Conservation (phyloP, 2,888 invertebrate species). For the Diarsia brunnea region DNA sequence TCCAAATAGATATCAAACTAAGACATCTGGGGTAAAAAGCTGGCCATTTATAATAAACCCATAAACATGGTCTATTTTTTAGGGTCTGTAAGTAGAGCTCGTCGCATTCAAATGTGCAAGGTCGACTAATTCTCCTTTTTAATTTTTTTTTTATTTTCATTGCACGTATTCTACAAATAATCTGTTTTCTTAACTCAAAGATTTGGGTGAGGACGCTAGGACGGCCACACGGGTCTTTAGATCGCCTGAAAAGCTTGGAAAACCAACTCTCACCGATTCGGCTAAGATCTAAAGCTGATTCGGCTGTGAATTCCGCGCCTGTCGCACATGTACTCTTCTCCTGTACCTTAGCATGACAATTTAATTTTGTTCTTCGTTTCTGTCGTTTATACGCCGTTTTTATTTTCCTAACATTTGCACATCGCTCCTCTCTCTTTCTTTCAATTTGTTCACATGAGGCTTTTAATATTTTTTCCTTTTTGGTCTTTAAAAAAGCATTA, state of each 20-base stretch:
- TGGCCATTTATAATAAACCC: slow-evolving; percentile 33
- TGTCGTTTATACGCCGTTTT: not conserved
- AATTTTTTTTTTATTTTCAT: slow-evolving; percentile 11
- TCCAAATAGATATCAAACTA: slow-evolving; percentile 28
- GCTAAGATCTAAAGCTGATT: no score
- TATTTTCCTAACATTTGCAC: no score
- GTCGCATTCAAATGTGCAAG: not conserved
- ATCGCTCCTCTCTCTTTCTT: no score
- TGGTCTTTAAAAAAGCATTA: no score
- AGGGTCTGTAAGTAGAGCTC: slow-evolving; percentile 6
- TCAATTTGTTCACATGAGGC: no score
- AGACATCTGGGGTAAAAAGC: slow-evolving; percentile 47
- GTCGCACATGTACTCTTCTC: not conserved
- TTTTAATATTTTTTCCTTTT: no score
- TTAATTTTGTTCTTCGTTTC: slow-evolving; percentile 11
- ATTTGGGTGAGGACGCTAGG: not conserved
- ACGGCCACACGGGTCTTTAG: not conserved
- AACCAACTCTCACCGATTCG: no score
- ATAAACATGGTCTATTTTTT: slow-evolving; percentile 39
- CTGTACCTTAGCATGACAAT: slow-evolving; percentile 33
- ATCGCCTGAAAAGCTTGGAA: no score
- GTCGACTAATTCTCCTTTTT: not conserved
- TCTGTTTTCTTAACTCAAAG: slow-evolving; percentile 35
- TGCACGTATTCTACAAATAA: slow-evolving; percentile 25
- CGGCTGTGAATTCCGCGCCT: not conserved